Percentiles rank a stretch among this genome's conserved stretches.
These are phyloP conservation scores for Oreochromis niloticus DNA, from an alignment of 2,113 vertebrate genomes.

Conservation along the genomic window DNA sequence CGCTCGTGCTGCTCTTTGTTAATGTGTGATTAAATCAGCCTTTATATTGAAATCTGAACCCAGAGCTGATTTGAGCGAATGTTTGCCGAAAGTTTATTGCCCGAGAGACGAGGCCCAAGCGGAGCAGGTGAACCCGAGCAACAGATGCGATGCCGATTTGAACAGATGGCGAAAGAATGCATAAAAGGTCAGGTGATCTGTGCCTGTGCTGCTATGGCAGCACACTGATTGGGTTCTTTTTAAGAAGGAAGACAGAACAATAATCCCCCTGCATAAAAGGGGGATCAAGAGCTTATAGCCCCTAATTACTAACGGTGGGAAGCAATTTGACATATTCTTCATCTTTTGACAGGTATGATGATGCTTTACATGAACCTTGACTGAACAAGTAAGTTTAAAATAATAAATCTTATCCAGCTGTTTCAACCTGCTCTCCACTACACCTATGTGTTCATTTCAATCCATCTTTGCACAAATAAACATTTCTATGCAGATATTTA, in stretches of 20 bases:
- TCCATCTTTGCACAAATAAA: neutral
- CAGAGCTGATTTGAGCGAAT: neutral
- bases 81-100: neutral
- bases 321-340: neutral
- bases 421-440: neutral
- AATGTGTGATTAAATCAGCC: neutral
- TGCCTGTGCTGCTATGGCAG: neutral
- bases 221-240: conserved; percentile 10
- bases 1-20: neutral
- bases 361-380: neutral
- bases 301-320: conserved; percentile 17
- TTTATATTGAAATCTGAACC: neutral
- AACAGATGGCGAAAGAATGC: conserved; percentile 44
- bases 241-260: neutral
- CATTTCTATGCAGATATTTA: neutral
- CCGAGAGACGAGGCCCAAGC: neutral
- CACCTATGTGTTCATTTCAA: neutral
- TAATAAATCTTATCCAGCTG: neutral
- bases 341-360: neutral
- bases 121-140: conserved; percentile 33
- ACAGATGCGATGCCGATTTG: conserved; percentile 34
- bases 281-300: conserved; percentile 16
- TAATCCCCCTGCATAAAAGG: conserved; percentile 14
- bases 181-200: conserved; percentile 34
- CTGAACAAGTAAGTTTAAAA: neutral